Evolutionary conservation across 2,113 vertebrate species (phyloP).

Genomic region (Barbus barbus): DNA sequence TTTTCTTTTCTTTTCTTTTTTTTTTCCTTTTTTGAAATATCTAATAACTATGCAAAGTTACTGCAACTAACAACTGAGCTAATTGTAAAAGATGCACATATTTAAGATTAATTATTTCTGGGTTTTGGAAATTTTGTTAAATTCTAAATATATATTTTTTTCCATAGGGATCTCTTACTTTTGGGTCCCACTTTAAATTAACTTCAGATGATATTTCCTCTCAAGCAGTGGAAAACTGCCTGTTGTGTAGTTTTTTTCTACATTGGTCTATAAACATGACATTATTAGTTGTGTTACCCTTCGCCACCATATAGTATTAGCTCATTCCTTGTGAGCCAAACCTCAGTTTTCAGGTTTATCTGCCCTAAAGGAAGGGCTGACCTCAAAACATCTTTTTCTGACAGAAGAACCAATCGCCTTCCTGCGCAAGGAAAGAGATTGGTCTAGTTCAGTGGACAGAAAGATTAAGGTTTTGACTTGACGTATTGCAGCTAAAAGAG

Average conservation of each 20-base stretch:
- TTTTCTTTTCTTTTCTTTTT: neutral
- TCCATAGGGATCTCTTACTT: neutral
- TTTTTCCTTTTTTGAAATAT: neutral
- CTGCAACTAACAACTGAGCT: neutral
- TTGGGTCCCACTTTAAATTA: neutral
- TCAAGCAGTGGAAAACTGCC: neutral
- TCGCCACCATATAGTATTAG: conserved; percentile 5
- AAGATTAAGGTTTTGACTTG: conserved; percentile 39
- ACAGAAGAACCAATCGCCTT: conserved; percentile 39
- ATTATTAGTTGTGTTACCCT: neutral
- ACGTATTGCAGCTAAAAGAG: conserved; percentile 32
- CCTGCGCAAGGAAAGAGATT: conserved; percentile 15
- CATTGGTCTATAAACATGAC: neutral
- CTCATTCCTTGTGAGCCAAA: conserved; percentile 23
- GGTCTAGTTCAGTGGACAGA: conserved; percentile 41
- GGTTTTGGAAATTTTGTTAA: neutral
- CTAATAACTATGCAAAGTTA: too few relatives aligned
- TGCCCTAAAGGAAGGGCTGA: conserved; percentile 32
- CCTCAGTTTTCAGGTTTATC: conserved; percentile 5
- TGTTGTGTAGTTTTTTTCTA: neutral
- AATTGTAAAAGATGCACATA: neutral
- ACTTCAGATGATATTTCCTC: neutral
- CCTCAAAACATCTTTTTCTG: conserved; percentile 40
- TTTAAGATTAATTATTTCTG: neutral
- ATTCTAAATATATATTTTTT: too few relatives aligned